Evolutionary conservation across 2,888 invertebrate genomes (phyloP).

Genomic region (Apotomis betuletana): DNA sequence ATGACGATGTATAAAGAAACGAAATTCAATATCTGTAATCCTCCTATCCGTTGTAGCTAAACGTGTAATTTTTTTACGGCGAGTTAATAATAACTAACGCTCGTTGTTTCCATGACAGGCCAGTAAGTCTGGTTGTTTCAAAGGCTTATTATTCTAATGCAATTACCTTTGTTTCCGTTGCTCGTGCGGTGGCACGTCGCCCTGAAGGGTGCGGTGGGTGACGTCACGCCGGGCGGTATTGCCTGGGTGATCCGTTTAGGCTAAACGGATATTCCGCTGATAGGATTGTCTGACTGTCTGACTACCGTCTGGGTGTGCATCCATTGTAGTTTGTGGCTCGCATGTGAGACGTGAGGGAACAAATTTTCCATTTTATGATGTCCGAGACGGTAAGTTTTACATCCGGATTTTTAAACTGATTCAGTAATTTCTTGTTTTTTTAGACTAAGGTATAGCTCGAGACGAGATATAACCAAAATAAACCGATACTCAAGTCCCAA

Average conservation of each 20-base stretch:
- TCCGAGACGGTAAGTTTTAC: too few relatives aligned
- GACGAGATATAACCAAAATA: too few relatives aligned
- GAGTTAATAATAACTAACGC: constrained; percentile 18
- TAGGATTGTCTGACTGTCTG: constrained; percentile 62
- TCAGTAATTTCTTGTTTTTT: too few relatives aligned
- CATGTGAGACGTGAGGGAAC: background rate
- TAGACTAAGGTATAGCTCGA: too few relatives aligned
- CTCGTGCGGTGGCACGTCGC: constrained; percentile 14
- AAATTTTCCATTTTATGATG: background rate
- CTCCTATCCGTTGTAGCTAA: too few relatives aligned
- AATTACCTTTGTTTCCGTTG: constrained; percentile 33
- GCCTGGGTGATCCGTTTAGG: constrained; percentile 71
- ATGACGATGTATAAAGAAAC: too few relatives aligned
- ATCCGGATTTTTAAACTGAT: too few relatives aligned
- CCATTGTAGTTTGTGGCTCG: constrained; percentile 6
- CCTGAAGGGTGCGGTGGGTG: constrained; percentile 46
- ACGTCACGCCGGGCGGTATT: constrained; percentile 66
- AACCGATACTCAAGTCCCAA: too few relatives aligned
- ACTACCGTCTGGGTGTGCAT: constrained; percentile 42
- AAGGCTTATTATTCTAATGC: constrained; percentile 35
- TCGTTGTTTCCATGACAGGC: constrained; percentile 8
- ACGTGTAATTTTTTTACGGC: background rate
- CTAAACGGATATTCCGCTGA: constrained; percentile 70
- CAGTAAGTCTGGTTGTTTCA: constrained; percentile 23
- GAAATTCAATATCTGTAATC: too few relatives aligned